Base-by-base conservation (phyloP, 1,140 invertebrate species). In the Ostrea edulis region DNA sequence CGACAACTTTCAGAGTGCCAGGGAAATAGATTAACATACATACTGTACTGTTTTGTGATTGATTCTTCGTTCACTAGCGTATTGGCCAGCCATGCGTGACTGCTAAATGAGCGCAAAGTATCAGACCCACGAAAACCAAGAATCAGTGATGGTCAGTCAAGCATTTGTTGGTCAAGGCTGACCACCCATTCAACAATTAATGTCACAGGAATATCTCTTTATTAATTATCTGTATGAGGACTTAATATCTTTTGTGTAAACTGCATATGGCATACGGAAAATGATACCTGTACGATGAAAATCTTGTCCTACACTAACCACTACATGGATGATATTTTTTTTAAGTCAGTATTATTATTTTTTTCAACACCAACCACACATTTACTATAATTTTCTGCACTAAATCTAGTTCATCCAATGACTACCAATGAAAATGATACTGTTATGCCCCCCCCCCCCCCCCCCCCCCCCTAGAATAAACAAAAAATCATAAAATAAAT, bases 1-100 rank as follows among this genome's bases (percentile, higher is more conserved):
- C 68, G 25, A 77, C 68, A 77, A 77, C 22, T 77, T 77, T 77
- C 22, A 77, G 68, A 77, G 68, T 77, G 68, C 68, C 68, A 77
- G 68, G 14, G 68, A 77, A 77, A 77, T 77, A 77, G 68, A 77
- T 77, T 77, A 77, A 29, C 68, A 77, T 77, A 77, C 68, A 77
- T 77, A 77, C 68, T 20, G 68, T 77, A 77, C 25, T 77, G 68
- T 25, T 9, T 25, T 77, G 22, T 77, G 68, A 77, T 77, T 77
- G 68, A 77, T 77, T 77, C 68, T 25, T 25, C 29, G 68, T 77
- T 77, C 68, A 77, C 68, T 77, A 77, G 53, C 62, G 87, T 87
- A 89, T 87, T 86, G 87, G 82, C 87, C 90, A 90, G 88, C 87
- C 71, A 91, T 65, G 90, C 89, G 85, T 89, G 90, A 91, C 90